A percentile compares a stretch with the other conserved stretches of the same genome.
These are phyloP conservation scores for Indicator indicator DNA, from an alignment of 2,113 vertebrate genomes.

Conservation along the genomic window DNA sequence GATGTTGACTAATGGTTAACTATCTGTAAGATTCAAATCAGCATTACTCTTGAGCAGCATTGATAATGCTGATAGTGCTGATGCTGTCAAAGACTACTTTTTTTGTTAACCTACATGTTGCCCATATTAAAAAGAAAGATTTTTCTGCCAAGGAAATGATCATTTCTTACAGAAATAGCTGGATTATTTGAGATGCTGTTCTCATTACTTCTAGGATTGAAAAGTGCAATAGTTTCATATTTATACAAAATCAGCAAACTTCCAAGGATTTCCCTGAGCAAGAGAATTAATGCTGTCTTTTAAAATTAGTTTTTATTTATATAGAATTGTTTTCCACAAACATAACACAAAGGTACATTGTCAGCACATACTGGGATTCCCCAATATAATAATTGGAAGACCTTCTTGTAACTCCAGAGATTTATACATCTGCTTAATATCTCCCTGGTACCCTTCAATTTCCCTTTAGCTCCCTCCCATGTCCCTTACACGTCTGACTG, in stretches of 20 bases:
- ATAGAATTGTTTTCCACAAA: neutral
- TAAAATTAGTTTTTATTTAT: neutral
- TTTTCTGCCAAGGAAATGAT: neutral
- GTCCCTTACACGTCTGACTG: too few relatives aligned
- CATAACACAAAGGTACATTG: neutral
- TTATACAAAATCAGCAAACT: neutral
- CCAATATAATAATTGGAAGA: neutral
- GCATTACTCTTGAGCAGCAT: neutral
- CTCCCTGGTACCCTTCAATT: neutral
- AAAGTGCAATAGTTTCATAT: neutral
- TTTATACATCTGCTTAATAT: neutral
- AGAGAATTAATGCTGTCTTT: neutral
- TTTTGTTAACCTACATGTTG: neutral
- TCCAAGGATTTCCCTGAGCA: neutral
- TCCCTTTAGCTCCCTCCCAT: too few relatives aligned
- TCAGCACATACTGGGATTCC: neutral
- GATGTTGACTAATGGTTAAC: neutral
- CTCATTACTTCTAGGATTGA: neutral
- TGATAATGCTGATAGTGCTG: neutral
- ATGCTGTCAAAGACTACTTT: neutral
- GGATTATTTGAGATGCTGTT: neutral
- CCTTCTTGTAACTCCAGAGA: neutral
- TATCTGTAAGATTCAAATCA: neutral
- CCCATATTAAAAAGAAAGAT: neutral
- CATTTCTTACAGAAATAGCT: neutral